Evolutionary conservation across 2,888 invertebrate genomes (phyloP).

Genomic region (Agrotis exclamationis): DNA sequence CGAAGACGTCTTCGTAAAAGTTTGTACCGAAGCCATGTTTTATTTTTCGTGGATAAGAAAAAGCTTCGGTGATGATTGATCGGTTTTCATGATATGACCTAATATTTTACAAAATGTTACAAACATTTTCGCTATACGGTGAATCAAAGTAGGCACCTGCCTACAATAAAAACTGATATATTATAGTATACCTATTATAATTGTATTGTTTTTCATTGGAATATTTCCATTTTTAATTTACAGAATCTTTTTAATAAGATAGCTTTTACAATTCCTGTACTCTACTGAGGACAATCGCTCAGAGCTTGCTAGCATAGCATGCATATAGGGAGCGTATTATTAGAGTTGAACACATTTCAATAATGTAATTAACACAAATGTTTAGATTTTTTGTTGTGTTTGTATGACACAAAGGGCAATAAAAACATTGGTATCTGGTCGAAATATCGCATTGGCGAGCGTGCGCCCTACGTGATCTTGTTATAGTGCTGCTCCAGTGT

Average conservation of each 20-base stretch:
- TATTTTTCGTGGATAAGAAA: constrained; percentile 23
- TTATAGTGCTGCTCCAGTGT: constrained; percentile 65
- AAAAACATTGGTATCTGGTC: constrained; percentile 72
- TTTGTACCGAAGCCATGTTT: constrained; percentile 30
- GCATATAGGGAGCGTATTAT: background rate
- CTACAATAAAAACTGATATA: background rate
- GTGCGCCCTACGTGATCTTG: constrained; percentile 75
- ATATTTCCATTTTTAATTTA: too few species aligned
- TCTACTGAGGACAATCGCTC: background rate
- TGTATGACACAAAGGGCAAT: constrained; percentile 71
- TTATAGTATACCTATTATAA: background rate
- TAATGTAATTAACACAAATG: too few species aligned
- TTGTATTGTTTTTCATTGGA: too few species aligned
- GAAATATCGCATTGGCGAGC: constrained; percentile 67
- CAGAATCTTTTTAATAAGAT: background rate
- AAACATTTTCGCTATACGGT: background rate
- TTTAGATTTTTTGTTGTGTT: constrained; percentile 38
- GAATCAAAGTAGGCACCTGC: background rate
- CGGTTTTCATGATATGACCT: constrained; percentile 35
- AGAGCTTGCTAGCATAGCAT: background rate
- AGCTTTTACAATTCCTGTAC: constrained; percentile 12
- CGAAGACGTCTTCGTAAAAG: constrained; percentile 31
- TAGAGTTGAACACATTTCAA: constrained; percentile 9
- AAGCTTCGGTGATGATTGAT: constrained; percentile 12
- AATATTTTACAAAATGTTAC: constrained; percentile 5